These are phyloP conservation scores for Ptychochromis oligacanthus DNA, from an alignment of 2,113 vertebrate species.

Conservation along the genomic window DNA sequence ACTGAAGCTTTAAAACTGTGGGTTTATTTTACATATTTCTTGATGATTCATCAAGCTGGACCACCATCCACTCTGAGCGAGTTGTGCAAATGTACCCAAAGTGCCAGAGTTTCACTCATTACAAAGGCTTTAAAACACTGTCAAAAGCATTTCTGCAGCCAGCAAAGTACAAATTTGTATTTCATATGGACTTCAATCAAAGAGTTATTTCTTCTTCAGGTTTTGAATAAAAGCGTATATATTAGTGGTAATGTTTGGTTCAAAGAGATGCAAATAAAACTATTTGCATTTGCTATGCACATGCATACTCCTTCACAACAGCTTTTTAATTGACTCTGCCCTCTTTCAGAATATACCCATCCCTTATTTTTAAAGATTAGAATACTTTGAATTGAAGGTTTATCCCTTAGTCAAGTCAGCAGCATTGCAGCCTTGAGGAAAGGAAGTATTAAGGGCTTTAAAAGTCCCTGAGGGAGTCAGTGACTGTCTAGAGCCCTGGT, in stretches of 20 bases:
- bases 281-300: background rate
- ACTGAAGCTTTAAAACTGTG: background rate
- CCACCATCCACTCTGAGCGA: background rate
- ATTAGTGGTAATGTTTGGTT: background rate
- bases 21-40: background rate
- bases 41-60: background rate
- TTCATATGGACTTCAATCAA: background rate
- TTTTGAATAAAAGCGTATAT: background rate
- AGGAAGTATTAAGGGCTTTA: background rate
- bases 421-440: background rate
- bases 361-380: background rate
- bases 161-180: background rate
- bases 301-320: background rate
- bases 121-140: background rate
- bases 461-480: background rate
- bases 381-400: background rate
- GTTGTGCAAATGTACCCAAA: background rate
- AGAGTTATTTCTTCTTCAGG: background rate
- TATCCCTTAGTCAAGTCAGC: background rate
- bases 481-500: background rate
- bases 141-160: background rate
- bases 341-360: background rate
- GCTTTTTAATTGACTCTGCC: background rate
- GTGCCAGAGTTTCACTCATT: background rate
- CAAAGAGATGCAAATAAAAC: background rate